Conservation (phyloP, 2,797 vertebrate species). For the Melanotaenia trifasciata region DNA sequence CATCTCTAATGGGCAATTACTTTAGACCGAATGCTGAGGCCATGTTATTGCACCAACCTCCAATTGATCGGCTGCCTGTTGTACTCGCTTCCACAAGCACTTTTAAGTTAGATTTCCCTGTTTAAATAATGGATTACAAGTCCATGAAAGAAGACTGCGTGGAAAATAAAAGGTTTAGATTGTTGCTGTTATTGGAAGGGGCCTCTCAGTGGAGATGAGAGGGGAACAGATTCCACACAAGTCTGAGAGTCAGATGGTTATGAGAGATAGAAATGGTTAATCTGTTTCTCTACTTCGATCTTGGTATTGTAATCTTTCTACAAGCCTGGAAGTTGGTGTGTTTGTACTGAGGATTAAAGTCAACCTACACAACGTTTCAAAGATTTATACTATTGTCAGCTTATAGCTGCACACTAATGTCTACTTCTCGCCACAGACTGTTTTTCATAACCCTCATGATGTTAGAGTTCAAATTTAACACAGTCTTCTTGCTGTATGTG, state of each 20-base stretch:
- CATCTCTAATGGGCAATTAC: constrained; percentile 76
- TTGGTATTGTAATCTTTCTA: not conserved
- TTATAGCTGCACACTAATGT: not conserved
- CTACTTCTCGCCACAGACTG: not conserved
- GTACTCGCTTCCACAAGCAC: constrained; percentile 62
- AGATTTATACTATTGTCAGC: constrained; percentile 1
- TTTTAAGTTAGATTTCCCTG: constrained; percentile 66
- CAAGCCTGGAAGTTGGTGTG: not conserved
- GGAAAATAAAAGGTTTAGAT: constrained; percentile 63
- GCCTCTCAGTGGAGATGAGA: constrained; percentile 49
- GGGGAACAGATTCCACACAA: constrained; percentile 38
- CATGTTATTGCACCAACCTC: constrained; percentile 55
- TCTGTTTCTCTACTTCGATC: constrained; percentile 13
- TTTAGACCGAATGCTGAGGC: constrained; percentile 58
- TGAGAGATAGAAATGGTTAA: constrained; percentile 30
- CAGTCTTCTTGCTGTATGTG: constrained; percentile 5
- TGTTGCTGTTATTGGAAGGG: constrained; percentile 50
- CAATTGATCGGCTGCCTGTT: constrained; percentile 60
- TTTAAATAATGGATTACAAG: constrained; percentile 75
- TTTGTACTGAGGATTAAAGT: constrained; percentile 23
- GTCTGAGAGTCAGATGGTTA: constrained; percentile 42
- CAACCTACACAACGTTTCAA: constrained; percentile 19
- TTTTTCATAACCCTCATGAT: constrained; percentile 22
- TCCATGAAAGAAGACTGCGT: constrained; percentile 46
- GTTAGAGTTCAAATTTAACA: not conserved